Base-by-base conservation (phyloP, 2,888 invertebrate genomes). In the Latheticus oryzae region DNA sequence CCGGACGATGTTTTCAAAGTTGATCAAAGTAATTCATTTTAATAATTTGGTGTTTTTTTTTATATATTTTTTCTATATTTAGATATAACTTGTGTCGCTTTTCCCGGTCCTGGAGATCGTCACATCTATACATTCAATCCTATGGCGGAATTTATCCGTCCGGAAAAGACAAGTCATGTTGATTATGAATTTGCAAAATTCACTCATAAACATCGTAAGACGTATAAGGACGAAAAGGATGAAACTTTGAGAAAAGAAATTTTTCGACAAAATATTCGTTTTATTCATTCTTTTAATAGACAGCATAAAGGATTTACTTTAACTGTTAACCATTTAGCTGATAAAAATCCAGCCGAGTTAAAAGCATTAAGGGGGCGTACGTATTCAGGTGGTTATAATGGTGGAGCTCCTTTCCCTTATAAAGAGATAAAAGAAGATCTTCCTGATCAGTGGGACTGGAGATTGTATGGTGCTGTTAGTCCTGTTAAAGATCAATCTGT, bases 401-500 rank as follows among this genome's bases (percentile, higher is more conserved):
- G 88, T 17, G 96, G 94, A 11, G 80, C 85, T 3, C 86, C 88
- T 0, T 97, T 95, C 81, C 91, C 92, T 0, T 87, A 91, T 74
- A 81, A 86, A 9, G 62, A 66, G 58, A 77, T 81, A 5, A 79
- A 83, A 48, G 73, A 85, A 1, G 73, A 79, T 11, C 66, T 94
- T 24, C 96, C 97, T 0, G 84, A 87, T 0, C 86, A 85, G 65
- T 84, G 88, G 69, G 96, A 97, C 78, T 97, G 97, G 97, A 87
- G 96, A 67, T 78, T 97, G 1, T 87, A 83, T 68, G 97, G 97
- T 5, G 97, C 96, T 45, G 95, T 97, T 0, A 95, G 94, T 0
- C 95, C 94, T 0, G 96, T 97, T 5, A 94, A 89, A 88, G 97
- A 97, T 83, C 97, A 97, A 81, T 95, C 95, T 0, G 93, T 97